Evolutionary conservation across 2,113 vertebrate species (phyloP), one percentile per base, ranked within the genome.

Genomic region (Eulacestoma nigropectus): DNA sequence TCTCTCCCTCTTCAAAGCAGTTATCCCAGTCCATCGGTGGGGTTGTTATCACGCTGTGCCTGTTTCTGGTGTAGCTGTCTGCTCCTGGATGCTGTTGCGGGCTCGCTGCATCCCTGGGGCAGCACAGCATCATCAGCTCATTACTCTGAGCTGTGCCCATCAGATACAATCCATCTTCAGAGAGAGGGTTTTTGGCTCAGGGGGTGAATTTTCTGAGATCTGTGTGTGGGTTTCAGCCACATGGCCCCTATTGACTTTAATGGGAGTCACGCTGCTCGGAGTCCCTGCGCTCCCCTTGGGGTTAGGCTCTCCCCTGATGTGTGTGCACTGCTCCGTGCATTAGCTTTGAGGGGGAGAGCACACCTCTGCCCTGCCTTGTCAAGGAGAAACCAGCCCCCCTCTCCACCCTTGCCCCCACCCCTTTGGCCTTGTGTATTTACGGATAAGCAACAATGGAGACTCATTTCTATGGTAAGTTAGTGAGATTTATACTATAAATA

Each of bases 401-500:
- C 62, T 47, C 53, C 80, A 73, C 32, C 90, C 65, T 76, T 69
- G 68, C 52, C 65, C 44, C 60, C 49, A 78, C 53, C 42, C 70
- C 75, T 78, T 80, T 95, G 82, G 78, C 93, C 91, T 91, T 84
- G 77, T 77, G 80, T 96, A n/a, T 90, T 93, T 87, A 72, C 55
- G 82, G 41, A 55, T 92, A 67, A 86, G 77, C 89, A 91, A 92
- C 92, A 95, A 95, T 90, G 77, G 87, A 72, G 74, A 49, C 64
- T 94, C 93, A 95, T 95, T 97, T 95, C 92, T 95, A 77, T 89
- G 78, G 81, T 44, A 96, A 60, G 74, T 96, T 90, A 91, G 86
- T 77, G 52, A 70, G 78, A 94, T 90, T 95, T 87, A 67, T 62
- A 50, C 93, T 90, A 95, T 96, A 95, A 98, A 90, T 81, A 95